Evolutionary conservation across 2,797 vertebrate species (phyloP), one percentile per base, ranked within the genome.

Genomic region (Morus bassanus): DNA sequence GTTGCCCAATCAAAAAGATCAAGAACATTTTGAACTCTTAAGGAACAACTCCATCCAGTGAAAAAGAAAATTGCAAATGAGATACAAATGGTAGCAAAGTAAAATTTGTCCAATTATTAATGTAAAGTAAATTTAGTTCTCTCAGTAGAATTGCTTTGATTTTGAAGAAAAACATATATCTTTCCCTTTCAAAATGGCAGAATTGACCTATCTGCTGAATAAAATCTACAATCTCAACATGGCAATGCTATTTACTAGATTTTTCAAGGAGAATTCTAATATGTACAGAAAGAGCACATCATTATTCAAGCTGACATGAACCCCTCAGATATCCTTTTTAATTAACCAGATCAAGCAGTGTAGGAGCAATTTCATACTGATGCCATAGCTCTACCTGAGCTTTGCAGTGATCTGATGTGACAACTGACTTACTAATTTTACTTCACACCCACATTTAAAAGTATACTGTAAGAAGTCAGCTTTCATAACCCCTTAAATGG

Each of bases 241-340:
- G 33, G 63, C 21, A 85, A 30, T 19, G 37, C 46, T 81, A 35
- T 95, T 94, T 95, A 93, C 68, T 72, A 77, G 91, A 94, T 93
- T 94, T 84, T 98, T 97, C 95, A 93, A 92, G 90, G 87, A 93
- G 90, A 97, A 91, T 88, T 97, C 91, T 94, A 95, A 65, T 90
- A 96, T 56, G 54, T 91, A 87, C 76, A 91, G 96, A 96, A 96
- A 91, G 93, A 95, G 95, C 33, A 45, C 79, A 87, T 95, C 97
- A 97, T 97, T 97, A 97, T 96, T 97, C 95, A 96, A 97, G 91
- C 86, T 95, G 97, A 97, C 97, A 94, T 82, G 88, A 97, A 96
- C 91, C 33, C 94, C 88, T 89, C 78, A 96, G 95, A 98, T 95
- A 96, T 83, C 85, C 93, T 95, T 97, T 97, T 97, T 96, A 98